Evolutionary conservation across 2,113 vertebrate species (phyloP).

Genomic region (Albula glossodonta): DNA sequence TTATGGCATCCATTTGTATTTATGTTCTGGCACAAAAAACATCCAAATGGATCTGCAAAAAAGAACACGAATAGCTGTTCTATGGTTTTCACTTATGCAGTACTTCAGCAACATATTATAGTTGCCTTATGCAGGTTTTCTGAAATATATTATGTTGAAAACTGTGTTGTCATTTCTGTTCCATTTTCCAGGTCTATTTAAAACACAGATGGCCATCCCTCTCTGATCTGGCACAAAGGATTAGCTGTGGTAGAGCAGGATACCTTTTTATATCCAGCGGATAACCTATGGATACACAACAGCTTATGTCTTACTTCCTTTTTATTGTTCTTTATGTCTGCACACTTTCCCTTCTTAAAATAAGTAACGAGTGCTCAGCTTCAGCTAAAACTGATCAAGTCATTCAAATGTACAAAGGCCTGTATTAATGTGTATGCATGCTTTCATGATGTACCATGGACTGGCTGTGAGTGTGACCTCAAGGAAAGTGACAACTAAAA

Average conservation of each 20-base stretch:
- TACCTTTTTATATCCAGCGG: not conserved
- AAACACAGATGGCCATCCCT: not conserved
- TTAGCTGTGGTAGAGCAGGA: slow-evolving; percentile 2
- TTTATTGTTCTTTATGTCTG: not conserved
- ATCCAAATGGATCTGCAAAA: too few species aligned
- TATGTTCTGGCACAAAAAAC: too few species aligned
- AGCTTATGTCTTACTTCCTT: not conserved
- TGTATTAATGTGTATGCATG: not conserved
- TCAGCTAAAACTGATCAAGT: not conserved
- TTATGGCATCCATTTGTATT: too few species aligned
- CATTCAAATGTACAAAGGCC: not conserved
- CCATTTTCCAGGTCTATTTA: not conserved
- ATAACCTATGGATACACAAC: not conserved
- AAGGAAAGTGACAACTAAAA: not conserved
- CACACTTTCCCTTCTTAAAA: not conserved
- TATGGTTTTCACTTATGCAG: not conserved
- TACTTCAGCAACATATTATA: not conserved
- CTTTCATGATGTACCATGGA: not conserved
- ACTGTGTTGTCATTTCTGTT: not conserved
- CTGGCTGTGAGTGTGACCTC: not conserved
- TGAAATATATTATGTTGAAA: too few species aligned
- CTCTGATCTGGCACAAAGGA: not conserved
- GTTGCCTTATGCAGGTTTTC: too few species aligned
- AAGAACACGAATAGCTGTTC: not conserved
- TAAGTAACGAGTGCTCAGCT: not conserved